Evolutionary conservation across 2,888 invertebrate genomes (phyloP).

Genomic region (Nebria brevicollis): DNA sequence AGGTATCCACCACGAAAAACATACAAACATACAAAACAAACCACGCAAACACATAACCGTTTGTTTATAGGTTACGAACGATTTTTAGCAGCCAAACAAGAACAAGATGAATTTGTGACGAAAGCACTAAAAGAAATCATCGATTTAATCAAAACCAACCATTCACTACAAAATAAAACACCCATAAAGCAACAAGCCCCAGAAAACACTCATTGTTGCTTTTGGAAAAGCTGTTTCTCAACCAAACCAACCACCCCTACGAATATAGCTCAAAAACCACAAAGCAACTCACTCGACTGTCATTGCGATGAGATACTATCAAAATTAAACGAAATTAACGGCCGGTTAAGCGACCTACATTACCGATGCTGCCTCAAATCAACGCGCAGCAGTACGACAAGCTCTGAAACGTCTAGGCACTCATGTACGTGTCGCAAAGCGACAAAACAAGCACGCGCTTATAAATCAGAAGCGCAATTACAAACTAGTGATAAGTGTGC

Average conservation of each 20-base stretch:
- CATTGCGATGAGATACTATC: background rate
- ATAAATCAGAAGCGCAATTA: too few relatives aligned
- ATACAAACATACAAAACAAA: background rate
- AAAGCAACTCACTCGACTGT: background rate
- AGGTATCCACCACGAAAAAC: background rate
- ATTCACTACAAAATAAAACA: background rate
- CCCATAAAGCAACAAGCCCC: background rate
- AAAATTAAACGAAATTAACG: background rate
- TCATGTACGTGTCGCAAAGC: background rate
- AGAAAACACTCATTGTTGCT: background rate
- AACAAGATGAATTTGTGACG: background rate
- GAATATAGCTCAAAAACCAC: background rate
- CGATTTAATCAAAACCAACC: background rate
- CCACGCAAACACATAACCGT: background rate
- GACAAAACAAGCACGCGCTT: too few relatives aligned
- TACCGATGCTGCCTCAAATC: background rate
- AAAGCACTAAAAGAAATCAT: background rate
- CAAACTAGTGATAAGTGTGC: too few relatives aligned
- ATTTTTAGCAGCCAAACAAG: background rate
- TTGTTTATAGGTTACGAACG: background rate
- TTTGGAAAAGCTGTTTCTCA: background rate
- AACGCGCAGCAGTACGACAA: background rate
- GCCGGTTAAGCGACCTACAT: background rate
- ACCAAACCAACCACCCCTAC: background rate
- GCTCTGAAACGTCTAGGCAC: background rate